Evolutionary conservation across 2,113 vertebrate genomes (phyloP).

Genomic region (Callochromis pleurospilus): DNA sequence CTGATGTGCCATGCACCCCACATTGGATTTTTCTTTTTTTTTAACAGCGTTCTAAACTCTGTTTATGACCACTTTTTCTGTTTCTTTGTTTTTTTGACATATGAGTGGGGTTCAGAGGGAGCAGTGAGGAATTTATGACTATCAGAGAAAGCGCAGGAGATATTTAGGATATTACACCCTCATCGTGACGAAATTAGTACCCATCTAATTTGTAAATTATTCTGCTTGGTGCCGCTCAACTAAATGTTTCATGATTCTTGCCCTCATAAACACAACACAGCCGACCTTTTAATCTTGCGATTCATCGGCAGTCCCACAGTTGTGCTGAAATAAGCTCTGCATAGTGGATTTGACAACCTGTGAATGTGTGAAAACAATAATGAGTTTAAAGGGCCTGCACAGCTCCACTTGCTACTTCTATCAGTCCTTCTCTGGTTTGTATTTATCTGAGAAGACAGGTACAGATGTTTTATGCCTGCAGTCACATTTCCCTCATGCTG

Average conservation of each 20-base stretch:
- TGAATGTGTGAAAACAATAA: background rate
- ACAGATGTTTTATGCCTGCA: slow-evolving; percentile 21
- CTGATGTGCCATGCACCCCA: background rate
- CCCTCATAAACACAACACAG: background rate
- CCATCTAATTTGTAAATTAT: background rate
- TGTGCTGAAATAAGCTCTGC: background rate
- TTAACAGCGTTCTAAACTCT: slow-evolving; percentile 33
- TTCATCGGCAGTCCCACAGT: background rate
- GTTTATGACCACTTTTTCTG: slow-evolving; percentile 36
- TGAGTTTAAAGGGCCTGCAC: background rate
- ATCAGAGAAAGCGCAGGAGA: background rate
- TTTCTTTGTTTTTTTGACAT: slow-evolving; percentile 36
- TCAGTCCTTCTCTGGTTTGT: background rate
- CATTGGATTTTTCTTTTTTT: slow-evolving; percentile 33
- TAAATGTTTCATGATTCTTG: background rate
- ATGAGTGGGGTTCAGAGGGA: background rate
- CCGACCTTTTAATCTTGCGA: background rate
- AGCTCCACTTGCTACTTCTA: background rate
- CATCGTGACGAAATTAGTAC: background rate
- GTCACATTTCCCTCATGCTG: background rate
- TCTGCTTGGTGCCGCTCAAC: background rate
- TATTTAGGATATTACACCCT: background rate
- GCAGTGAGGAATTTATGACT: slow-evolving; percentile 26
- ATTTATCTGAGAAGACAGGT: slow-evolving; percentile 17
- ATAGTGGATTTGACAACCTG: background rate